These are phyloP conservation scores for Hedya salicella DNA, from an alignment of 2,888 invertebrate genomes.

Conservation along the genomic window DNA sequence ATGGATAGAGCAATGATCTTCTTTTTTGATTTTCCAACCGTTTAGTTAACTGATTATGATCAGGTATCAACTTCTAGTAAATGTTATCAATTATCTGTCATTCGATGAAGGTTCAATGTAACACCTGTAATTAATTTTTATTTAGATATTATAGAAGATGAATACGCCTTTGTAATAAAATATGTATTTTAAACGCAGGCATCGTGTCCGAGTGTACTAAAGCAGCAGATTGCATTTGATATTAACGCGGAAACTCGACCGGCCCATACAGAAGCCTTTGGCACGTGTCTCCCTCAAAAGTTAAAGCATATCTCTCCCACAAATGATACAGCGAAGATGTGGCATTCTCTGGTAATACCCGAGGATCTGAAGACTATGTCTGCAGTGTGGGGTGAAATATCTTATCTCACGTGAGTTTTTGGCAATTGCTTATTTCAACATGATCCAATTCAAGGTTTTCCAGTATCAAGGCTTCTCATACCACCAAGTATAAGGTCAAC, in stretches of 20 bases:
- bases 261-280: conserved; percentile 81
- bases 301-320: conserved; percentile 81
- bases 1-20: neutral
- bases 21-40: neutral
- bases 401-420: conserved; percentile 81
- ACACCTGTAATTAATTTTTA: too few species aligned
- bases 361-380: conserved; percentile 86
- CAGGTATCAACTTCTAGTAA: too few species aligned
- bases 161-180: too few species aligned
- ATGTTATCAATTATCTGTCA: too few species aligned
- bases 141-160: too few species aligned
- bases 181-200: conserved; percentile 56
- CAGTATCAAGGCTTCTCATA: too few species aligned
- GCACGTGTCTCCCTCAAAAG: conserved; percentile 77
- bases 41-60: too few species aligned
- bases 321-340: conserved; percentile 80
- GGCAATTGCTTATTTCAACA: neutral
- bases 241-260: conserved; percentile 77
- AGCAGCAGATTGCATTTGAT: conserved; percentile 78
- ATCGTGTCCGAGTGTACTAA: conserved; percentile 77
- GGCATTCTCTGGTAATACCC: conserved; percentile 84
- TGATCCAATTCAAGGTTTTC: too few species aligned
- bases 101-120: too few species aligned
- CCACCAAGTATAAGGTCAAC: too few species aligned
- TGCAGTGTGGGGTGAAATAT: conserved; percentile 86